Evolutionary conservation across 2,797 vertebrate genomes (phyloP).

Genomic region (Chaenodraco wilsoni): DNA sequence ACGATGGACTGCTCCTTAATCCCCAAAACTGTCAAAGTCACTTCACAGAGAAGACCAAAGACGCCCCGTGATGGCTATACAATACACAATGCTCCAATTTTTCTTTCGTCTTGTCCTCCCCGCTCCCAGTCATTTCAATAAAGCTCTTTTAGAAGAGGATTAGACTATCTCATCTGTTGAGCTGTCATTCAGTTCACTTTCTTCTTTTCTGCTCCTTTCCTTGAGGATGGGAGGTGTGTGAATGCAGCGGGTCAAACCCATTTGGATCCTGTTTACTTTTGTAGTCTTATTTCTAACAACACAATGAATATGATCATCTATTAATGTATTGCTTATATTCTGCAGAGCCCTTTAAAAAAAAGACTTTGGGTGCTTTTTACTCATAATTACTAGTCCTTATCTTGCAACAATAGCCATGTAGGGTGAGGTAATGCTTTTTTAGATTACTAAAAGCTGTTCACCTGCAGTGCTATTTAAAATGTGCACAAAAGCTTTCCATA

Average conservation of each 20-base stretch:
- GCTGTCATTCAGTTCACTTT: slow-evolving; percentile 70
- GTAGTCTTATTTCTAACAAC: slow-evolving; percentile 21
- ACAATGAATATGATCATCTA: slow-evolving; percentile 38
- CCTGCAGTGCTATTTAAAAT: neutral
- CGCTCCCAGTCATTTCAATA: slow-evolving; percentile 62
- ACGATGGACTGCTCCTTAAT: slow-evolving; percentile 73
- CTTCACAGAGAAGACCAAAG: slow-evolving; percentile 71
- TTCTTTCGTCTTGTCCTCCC: slow-evolving; percentile 61
- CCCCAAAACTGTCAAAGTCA: slow-evolving; percentile 77
- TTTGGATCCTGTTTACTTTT: slow-evolving; percentile 30
- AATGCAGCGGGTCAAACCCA: slow-evolving; percentile 57
- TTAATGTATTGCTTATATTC: neutral
- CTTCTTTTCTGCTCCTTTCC: slow-evolving; percentile 46
- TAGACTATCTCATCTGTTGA: slow-evolving; percentile 78
- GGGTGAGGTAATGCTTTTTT: neutral
- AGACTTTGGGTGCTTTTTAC: neutral
- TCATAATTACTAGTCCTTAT: neutral
- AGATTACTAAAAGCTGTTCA: neutral
- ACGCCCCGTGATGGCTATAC: slow-evolving; percentile 59
- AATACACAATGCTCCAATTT: slow-evolving; percentile 74
- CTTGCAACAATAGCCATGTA: neutral
- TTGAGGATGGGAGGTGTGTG: slow-evolving; percentile 35
- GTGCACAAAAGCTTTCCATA: neutral
- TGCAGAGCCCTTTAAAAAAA: neutral
- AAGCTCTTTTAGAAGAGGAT: slow-evolving; percentile 75